phyloP scores from a whole-genome alignment of 37 sponge, comb jelly and placozoan genomes.

The Halichondria panicea region DNA sequence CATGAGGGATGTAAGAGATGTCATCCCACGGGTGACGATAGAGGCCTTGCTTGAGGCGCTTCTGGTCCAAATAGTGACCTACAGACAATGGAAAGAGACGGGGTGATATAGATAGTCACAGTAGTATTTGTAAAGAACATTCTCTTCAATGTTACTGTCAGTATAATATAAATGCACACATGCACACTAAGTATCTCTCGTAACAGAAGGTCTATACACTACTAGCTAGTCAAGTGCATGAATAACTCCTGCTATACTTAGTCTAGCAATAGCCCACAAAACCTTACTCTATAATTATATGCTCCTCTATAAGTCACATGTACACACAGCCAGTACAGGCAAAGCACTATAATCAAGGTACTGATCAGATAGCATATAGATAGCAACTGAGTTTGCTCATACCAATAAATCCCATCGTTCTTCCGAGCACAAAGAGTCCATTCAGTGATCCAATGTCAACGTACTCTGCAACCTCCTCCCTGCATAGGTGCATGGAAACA shows the following conservation, averaged over 20 bases:
- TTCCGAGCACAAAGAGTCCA: conserved; percentile 94
- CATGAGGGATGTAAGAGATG: conserved; percentile 90
- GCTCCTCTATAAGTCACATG: no score
- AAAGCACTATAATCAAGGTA: not conserved
- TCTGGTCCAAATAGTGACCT: conserved; percentile 98
- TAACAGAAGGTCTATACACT: no score
- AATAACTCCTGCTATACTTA: no score
- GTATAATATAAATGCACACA: no score
- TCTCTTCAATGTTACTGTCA: no score
- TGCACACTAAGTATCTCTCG: no score
- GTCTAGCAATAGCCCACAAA: no score
- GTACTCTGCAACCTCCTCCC: conserved; percentile 89
- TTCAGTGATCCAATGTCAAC: conserved; percentile 91
- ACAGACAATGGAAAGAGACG: not conserved
- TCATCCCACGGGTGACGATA: conserved; percentile 99
- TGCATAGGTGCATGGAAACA: conserved; percentile 19
- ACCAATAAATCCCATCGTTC: conserved; percentile 96
- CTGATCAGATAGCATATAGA: not conserved
- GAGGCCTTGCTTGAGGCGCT: conserved; percentile 93
- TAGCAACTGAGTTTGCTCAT: not conserved
- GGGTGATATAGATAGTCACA: not conserved
- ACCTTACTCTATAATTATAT: no score
- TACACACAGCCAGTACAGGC: no score
- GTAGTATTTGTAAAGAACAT: not conserved
- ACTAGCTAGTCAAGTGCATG: no score